Percentiles rank a stretch among this genome's conserved stretches.
Evolutionary conservation across 1,140 invertebrate species (phyloP).

Genomic region (Carposina sasakii): DNA sequence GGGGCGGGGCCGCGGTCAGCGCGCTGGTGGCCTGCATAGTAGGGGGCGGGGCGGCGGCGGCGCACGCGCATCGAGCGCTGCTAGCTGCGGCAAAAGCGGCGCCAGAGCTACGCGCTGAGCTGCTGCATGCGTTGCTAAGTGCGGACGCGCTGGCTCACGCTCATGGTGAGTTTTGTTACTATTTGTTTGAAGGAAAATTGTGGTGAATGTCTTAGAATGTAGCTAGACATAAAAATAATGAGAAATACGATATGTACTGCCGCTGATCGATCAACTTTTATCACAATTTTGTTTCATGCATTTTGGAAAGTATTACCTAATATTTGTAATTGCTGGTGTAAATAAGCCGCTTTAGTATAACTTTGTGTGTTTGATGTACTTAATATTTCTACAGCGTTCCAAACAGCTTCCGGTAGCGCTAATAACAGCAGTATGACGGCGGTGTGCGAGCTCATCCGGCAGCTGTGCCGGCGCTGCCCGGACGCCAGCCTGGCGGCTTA

Average conservation of each 20-base stretch:
- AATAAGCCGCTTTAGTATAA: no score
- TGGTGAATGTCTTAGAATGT: no score
- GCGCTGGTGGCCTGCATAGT: constrained; percentile 35
- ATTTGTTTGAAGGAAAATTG: constrained; percentile 1
- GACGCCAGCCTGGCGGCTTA: constrained; percentile 45
- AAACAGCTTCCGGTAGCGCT: constrained; percentile 24
- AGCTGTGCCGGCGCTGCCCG: constrained; percentile 79
- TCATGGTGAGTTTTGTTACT: constrained; percentile 24
- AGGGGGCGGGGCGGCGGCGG: constrained; percentile 20
- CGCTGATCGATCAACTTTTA: no score
- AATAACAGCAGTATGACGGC: constrained; percentile 74
- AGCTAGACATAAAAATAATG: no score
- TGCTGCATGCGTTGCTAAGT: constrained; percentile 38
- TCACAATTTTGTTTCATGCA: no score
- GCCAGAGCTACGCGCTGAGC: constrained; percentile 31
- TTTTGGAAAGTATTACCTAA: no score
- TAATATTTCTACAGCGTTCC: constrained; percentile 42
- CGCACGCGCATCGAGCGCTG: constrained; percentile 29
- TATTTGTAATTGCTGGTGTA: no score
- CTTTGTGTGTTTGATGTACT: no score
- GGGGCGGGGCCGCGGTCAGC: constrained; percentile 31
- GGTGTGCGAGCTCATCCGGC: constrained; percentile 85
- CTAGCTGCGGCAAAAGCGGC: constrained; percentile 38
- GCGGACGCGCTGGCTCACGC: constrained; percentile 49
- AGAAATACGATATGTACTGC: no score